These are phyloP conservation scores for Chaetodon trifascialis DNA, from an alignment of 2,113 vertebrate genomes.

Conservation along the genomic window DNA sequence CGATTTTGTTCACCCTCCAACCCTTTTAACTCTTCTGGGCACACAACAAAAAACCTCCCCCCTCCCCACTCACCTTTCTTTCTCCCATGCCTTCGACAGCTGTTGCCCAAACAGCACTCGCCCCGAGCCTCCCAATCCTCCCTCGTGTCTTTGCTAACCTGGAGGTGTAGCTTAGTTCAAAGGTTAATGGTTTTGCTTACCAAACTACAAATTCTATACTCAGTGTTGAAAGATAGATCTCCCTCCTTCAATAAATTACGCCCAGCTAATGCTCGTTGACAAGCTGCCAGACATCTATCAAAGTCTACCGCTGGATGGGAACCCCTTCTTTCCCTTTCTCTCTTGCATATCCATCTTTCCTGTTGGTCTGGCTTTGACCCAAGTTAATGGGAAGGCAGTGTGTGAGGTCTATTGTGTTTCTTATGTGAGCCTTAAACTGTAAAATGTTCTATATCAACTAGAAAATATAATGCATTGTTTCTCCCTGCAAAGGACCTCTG, in stretches of 20 bases:
- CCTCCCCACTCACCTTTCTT: constrained; percentile 9
- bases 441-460: constrained; percentile 5
- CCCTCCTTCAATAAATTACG: neutral
- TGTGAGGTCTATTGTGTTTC: neutral
- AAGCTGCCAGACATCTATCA: constrained; percentile 83
- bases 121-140: constrained; percentile 3
- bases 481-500: constrained; percentile 32
- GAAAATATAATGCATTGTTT: constrained; percentile 26
- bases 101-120: constrained; percentile 19
- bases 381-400: neutral
- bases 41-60: neutral
- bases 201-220: neutral
- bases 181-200: neutral
- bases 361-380: neutral
- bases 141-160: constrained; percentile 46
- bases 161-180: constrained; percentile 22
- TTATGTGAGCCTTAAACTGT: neutral
- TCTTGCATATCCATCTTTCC: constrained; percentile 6
- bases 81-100: constrained; percentile 23
- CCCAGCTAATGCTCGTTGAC: constrained; percentile 21
- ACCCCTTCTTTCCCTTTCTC: neutral
- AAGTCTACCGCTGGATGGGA: constrained; percentile 26
- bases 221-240: constrained; percentile 6
- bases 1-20: constrained; percentile 80
- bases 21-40: constrained; percentile 68